phyloP scores from a whole-genome alignment of 2,797 vertebrate genomes.

The Myotis myotis region DNA sequence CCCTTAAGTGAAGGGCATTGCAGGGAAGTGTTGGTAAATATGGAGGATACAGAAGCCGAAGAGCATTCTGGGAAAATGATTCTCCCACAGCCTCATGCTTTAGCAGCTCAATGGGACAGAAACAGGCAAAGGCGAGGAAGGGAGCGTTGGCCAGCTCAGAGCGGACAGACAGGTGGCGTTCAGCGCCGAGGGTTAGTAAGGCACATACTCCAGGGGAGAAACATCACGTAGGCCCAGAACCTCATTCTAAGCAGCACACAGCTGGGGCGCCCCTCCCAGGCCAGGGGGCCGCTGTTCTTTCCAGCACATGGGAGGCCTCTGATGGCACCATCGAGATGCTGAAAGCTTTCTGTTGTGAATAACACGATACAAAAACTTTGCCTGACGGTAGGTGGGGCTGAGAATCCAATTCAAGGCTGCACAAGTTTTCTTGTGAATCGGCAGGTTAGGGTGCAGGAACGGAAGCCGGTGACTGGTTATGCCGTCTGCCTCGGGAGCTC shows the following conservation, averaged over 20 bases:
- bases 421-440: not conserved
- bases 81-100: not conserved
- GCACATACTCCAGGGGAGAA: slow-evolving; percentile 61
- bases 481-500: not conserved
- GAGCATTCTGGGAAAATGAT: not conserved
- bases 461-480: not conserved
- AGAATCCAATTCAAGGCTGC: slow-evolving; percentile 68
- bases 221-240: slow-evolving; percentile 64
- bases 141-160: not conserved
- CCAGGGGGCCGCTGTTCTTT: not conserved
- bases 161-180: not conserved
- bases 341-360: not conserved
- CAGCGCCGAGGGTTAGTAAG: slow-evolving; percentile 42
- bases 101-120: not conserved
- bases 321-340: not conserved
- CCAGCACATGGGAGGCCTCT: slow-evolving; percentile 7
- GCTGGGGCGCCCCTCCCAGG: slow-evolving; percentile 55
- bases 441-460: not conserved
- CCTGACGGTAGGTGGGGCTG: slow-evolving; percentile 50
- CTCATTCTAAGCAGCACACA: slow-evolving; percentile 72
- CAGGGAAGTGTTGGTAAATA: not conserved
- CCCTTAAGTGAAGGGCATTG: not conserved
- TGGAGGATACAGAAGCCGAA: not conserved
- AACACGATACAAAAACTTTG: not conserved
- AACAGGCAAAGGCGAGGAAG: not conserved